Evolutionary conservation across 1,140 invertebrate genomes (phyloP), one percentile per base, ranked within the genome.

Genomic region (Zaprionus inermis): DNA sequence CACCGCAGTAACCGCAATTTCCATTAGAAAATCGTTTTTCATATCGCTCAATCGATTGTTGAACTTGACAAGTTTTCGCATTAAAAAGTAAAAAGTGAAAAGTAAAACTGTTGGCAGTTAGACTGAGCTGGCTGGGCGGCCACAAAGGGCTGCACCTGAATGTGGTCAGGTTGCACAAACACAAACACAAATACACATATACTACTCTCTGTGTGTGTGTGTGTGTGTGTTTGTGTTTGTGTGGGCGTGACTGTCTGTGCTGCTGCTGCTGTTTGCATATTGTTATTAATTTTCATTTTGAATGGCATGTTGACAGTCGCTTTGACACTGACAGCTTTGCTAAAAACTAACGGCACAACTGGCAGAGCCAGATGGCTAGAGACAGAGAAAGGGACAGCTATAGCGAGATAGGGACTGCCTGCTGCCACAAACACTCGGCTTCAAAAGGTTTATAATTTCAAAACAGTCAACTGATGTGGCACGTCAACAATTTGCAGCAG

Each of bases 241-340:
- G 65, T 70, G 54, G 54, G 58, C 49, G 69, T 73, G 63, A 58
- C 63, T 59, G 63, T 57, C 44, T 70, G 54, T 77, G 75, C 54
- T 64, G 38, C 58, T 77, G 55, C 55, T 81, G 79, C 72, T 76
- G 79, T 80, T 80, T 82, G 75, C 75, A 80, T 82, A 72, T 79
- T 82, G 80, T 82, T 82, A 80, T 82, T 82, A 82, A 82, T 82
- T 83, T 83, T 78, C 80, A 83, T 81, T 83, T 83, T 83, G 80
- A 83, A 81, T 78, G 78, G 79, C 80, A 81, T 83, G 78, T 83
- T 83, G 80, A 83, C 80, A 83, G 80, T 78, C 72, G 75, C 75
- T 83, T 83, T 83, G 80, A 83, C 80, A 83, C 68, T 83, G 80
- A 83, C 80, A 81, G 78, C 80, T 83, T 78, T 75, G 76, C 72